Evolutionary conservation across 1,140 invertebrate genomes (phyloP).

Genomic region (Drosophila serrata): DNA sequence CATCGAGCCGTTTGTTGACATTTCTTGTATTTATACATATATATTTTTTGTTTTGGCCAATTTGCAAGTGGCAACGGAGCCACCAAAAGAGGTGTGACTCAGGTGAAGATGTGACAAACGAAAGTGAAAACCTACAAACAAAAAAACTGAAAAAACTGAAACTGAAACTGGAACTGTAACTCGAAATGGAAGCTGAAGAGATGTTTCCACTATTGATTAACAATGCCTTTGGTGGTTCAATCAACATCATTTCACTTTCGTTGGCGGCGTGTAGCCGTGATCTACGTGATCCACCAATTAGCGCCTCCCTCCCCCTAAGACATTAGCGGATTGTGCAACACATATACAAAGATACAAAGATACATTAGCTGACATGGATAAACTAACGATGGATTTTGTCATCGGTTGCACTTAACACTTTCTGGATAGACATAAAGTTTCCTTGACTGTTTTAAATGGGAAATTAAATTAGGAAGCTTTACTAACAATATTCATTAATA

Average conservation of each 20-base stretch:
- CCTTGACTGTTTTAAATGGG: neutral
- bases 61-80: neutral
- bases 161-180: conserved; percentile 27
- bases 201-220: conserved; percentile 35
- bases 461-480: no score
- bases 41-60: conserved; percentile 37
- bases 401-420: conserved; percentile 16
- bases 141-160: no score
- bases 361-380: neutral
- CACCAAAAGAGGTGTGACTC: conserved; percentile 19
- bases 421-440: neutral
- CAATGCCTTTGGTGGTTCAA: conserved; percentile 11
- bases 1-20: conserved; percentile 31
- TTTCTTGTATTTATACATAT: conserved; percentile 13
- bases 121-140: conserved; percentile 41
- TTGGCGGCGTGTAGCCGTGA: conserved; percentile 26
- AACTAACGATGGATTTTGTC: conserved; percentile 26
- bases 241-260: conserved; percentile 52
- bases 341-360: neutral
- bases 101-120: conserved; percentile 41
- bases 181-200: neutral
- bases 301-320: conserved; percentile 10
- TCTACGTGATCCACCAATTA: conserved; percentile 44
- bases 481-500: neutral
- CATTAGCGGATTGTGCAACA: conserved; percentile 34